A percentile compares a stretch with the other conserved stretches of the same genome.
These are phyloP conservation scores for Apamea crenata DNA, from an alignment of 2,888 invertebrate species.

Conservation along the genomic window DNA sequence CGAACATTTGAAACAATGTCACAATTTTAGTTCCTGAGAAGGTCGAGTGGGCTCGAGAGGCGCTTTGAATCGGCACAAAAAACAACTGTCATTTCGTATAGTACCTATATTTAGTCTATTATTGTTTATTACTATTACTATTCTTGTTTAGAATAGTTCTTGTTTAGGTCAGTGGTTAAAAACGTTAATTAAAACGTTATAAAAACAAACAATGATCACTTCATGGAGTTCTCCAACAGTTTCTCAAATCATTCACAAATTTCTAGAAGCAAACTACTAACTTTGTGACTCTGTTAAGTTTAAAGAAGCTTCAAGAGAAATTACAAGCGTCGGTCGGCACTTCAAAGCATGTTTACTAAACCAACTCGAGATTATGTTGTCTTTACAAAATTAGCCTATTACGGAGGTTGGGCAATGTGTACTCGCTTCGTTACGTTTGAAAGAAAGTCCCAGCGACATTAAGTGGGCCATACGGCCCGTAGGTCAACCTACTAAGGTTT, in stretches of 20 bases:
- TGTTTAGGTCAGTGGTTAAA: no score
- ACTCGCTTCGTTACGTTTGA: conserved; percentile 77
- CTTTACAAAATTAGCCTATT: conserved; percentile 87
- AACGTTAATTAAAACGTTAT: no score
- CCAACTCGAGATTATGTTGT: conserved; percentile 83
- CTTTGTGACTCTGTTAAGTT: conserved; percentile 21
- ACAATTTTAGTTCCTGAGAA: no score
- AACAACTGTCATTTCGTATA: no score
- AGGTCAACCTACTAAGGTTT: conserved; percentile 53
- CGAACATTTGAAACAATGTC: no score
- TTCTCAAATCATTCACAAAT: conserved; percentile 26
- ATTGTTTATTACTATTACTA: no score
- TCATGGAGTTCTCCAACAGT: neutral
- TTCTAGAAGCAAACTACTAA: conserved; percentile 43
- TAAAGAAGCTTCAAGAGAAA: conserved; percentile 77
- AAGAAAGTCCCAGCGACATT: conserved; percentile 74
- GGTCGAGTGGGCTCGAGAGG: no score
- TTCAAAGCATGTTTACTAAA: conserved; percentile 84
- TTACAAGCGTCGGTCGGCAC: conserved; percentile 78
- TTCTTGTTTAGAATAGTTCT: no score
- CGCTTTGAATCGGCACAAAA: no score
- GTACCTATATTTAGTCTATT: no score
- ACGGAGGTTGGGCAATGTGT: conserved; percentile 83
- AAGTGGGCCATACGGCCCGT: conserved; percentile 57
- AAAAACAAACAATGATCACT: no score